Base-by-base conservation (phyloP, 92 coral and sea anemone species). In the Epizoanthus illoricatus region DNA sequence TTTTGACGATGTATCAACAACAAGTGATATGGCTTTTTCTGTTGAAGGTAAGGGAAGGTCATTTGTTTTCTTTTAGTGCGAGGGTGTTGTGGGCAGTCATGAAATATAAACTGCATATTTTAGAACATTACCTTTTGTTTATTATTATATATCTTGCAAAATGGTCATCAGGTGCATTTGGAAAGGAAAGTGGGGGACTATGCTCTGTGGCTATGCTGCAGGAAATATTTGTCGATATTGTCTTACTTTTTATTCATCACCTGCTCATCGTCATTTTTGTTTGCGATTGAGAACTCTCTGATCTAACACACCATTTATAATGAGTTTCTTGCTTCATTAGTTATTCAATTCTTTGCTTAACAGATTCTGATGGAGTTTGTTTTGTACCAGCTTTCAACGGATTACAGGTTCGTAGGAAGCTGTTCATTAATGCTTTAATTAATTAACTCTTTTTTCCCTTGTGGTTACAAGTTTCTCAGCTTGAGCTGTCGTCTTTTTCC, bases 351-450 rank as follows among this genome's bases (percentile, higher is more conserved):
- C 1, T 54, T 12, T 78, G 41, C 41, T 81, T 62, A 16, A 19
- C 63, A 97, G 98, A 85, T 75, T 90, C 92, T 52, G 93, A 92
- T 74, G 99, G 97, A 7, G 98, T 97, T 21, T 93, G 87, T 76
- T 97, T 97, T 90, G 97, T 97, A 76, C 99, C 99, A 12, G 94
- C 99, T n/a, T 97, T 97, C 67, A 86, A 90, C 83, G 99, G 99
- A 36, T 86, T 97, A 75, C 99, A 97, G 94, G 99, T 93, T 67
- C 62, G 75, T 33, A 13, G 41, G 16, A 64, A 23, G 11, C 40
- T 7, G 24, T 11, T 5, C 10, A 3, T 9, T 3, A 54, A 13
- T 28, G 47, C 10, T 19, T 36, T 65, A 17, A 18, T 16, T 9
- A 7, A 10, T 11, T 54, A 7, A 7, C 10, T 58, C 56, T 23